These are phyloP conservation scores for Eidolon dupreanum DNA, from an alignment of 2,797 vertebrate species.

Conservation along the genomic window DNA sequence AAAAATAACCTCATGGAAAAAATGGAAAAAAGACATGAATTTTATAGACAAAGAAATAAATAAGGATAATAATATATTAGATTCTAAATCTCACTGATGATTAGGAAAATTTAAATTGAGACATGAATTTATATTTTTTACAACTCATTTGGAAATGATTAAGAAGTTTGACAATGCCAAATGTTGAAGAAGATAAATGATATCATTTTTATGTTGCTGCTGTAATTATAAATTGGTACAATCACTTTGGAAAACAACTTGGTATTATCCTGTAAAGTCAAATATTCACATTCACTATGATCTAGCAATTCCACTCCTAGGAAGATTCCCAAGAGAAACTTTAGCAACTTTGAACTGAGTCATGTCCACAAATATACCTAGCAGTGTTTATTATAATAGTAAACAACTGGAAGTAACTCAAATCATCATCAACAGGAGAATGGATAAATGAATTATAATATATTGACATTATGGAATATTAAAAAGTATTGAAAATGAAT, in stretches of 20 bases:
- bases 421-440: neutral
- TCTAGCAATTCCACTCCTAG: neutral
- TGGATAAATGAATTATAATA: neutral
- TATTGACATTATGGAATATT: neutral
- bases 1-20: neutral
- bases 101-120: neutral
- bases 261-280: neutral
- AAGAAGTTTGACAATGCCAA: neutral
- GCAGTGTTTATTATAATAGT: neutral
- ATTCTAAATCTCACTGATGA: neutral
- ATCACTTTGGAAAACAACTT: neutral
- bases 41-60: neutral
- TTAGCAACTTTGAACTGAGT: neutral
- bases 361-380: neutral
- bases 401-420: neutral
- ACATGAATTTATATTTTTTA: neutral
- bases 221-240: neutral
- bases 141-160: neutral
- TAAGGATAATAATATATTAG: neutral
- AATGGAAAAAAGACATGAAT: neutral
- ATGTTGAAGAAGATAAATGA: neutral
- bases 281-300: neutral
- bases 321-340: neutral
- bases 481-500: neutral
- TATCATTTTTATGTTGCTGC: neutral